Conservation (phyloP, 2,113 vertebrate genomes). For the Entelurus aequoreus region DNA sequence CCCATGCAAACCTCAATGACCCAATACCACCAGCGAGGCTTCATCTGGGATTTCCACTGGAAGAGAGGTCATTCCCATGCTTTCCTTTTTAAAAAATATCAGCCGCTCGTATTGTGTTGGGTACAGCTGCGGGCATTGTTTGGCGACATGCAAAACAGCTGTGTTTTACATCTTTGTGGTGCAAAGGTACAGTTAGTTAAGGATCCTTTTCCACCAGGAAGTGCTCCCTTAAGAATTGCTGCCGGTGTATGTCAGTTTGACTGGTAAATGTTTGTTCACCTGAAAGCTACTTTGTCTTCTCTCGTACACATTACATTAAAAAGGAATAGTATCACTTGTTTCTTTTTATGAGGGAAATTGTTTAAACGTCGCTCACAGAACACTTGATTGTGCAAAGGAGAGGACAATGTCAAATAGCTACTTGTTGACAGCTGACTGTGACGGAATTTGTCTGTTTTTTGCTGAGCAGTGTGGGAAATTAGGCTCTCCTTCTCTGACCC, state of each 20-base stretch:
- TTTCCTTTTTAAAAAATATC: constrained; percentile 58
- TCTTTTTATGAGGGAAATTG: not conserved
- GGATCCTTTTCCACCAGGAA: constrained; percentile 9
- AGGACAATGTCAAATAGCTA: constrained; percentile 49
- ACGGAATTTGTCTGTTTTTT: constrained; percentile 35
- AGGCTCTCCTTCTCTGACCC: constrained; percentile 21
- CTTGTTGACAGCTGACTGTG: constrained; percentile 40
- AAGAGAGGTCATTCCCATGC: constrained; percentile 51
- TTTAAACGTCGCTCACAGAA: not conserved
- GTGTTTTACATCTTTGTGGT: constrained; percentile 45
- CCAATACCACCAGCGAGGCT: constrained; percentile 31
- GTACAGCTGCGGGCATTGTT: constrained; percentile 59
- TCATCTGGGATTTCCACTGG: constrained; percentile 25
- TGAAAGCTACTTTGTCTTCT: not conserved
- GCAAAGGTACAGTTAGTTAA: constrained; percentile 15
- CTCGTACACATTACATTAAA: not conserved
- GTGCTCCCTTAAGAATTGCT: not conserved
- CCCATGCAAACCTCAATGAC: constrained; percentile 10
- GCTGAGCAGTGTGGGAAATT: constrained; percentile 56
- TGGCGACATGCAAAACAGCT: constrained; percentile 36
- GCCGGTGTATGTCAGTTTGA: not conserved
- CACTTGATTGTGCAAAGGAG: not conserved
- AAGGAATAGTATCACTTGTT: not conserved
- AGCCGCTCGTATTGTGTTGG: constrained; percentile 37
- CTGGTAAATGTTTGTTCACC: not conserved